phyloP scores from a whole-genome alignment of 2,888 invertebrate genomes.

The Tachystola acroxantha region DNA sequence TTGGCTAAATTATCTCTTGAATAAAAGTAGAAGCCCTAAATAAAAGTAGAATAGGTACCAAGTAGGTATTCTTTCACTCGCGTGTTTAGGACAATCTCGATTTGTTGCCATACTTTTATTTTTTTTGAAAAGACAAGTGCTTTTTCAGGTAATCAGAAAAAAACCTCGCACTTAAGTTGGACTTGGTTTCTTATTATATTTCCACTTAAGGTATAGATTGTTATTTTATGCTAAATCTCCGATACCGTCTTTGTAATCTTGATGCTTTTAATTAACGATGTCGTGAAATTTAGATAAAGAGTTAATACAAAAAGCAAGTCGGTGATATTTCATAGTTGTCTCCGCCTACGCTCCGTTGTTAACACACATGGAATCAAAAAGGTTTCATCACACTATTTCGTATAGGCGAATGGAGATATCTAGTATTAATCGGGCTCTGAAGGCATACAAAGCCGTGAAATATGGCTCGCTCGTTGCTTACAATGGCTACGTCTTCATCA shows the following conservation, averaged over 20 bases:
- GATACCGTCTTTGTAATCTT: slow-evolving; percentile 7
- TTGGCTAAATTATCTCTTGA: no score
- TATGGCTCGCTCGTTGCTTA: slow-evolving; percentile 72
- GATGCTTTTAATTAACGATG: slow-evolving; percentile 3
- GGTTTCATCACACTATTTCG: slow-evolving; percentile 71
- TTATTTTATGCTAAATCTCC: slow-evolving; percentile 19
- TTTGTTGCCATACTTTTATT: no score
- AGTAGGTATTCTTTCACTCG: no score
- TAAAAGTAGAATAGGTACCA: no score
- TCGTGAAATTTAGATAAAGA: background rate
- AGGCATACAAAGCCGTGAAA: slow-evolving; percentile 74
- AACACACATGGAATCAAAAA: slow-evolving; percentile 57
- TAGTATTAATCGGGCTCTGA: slow-evolving; percentile 74
- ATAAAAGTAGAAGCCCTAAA: no score
- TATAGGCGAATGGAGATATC: slow-evolving; percentile 74
- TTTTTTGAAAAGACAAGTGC: no score
- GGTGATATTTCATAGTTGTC: slow-evolving; percentile 33
- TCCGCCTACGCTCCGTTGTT: slow-evolving; percentile 53
- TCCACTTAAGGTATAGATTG: slow-evolving; percentile 30
- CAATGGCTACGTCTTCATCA: slow-evolving; percentile 79
- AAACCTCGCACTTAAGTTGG: no score
- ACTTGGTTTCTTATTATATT: no score
- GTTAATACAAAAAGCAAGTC: slow-evolving; percentile 19
- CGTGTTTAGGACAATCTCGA: no score
- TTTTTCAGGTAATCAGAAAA: no score